A percentile compares a stretch with the other conserved stretches of the same genome.
Evolutionary conservation across 1,140 invertebrate species (phyloP).

Genomic region (Drosophila saltans): DNA sequence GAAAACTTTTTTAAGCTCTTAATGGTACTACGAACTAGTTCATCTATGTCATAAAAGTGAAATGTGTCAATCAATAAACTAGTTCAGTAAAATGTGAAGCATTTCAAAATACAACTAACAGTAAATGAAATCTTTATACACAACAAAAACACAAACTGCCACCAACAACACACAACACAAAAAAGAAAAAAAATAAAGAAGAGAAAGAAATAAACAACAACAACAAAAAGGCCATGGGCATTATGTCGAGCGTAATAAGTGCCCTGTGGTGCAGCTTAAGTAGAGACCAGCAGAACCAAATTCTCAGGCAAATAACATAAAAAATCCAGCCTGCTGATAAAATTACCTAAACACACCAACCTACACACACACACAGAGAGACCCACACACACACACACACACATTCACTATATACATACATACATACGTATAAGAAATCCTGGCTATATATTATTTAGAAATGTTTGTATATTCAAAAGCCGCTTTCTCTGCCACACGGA

Average conservation of each 20-base stretch:
- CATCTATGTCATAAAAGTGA: not conserved
- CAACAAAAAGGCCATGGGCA: conserved; percentile 19
- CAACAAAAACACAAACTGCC: conserved; percentile 13
- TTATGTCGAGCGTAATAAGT: conserved; percentile 41
- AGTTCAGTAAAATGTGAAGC: not conserved
- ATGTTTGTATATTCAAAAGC: conserved; percentile 50
- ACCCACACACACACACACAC: not conserved
- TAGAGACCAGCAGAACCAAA: conserved; percentile 5
- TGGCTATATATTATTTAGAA: conserved; percentile 26
- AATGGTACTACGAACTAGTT: not conserved
- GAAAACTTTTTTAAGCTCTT: too few relatives aligned
- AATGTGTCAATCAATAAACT: not conserved
- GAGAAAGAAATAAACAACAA: not conserved
- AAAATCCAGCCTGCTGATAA: conserved; percentile 39
- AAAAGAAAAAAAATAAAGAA: not conserved
- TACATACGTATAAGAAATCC: conserved; percentile 8
- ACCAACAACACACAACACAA: not conserved
- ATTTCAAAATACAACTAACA: not conserved
- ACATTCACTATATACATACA: not conserved
- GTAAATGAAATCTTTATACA: conserved; percentile 21
- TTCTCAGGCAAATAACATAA: conserved; percentile 13
- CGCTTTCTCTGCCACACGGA: conserved; percentile 36
- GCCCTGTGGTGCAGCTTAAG: conserved; percentile 47
- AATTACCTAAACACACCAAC: conserved; percentile 33
- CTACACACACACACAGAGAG: conserved; percentile 1